These are phyloP conservation scores for Neoniphon sammara DNA, from an alignment of 2,797 vertebrate genomes.

Conservation along the genomic window DNA sequence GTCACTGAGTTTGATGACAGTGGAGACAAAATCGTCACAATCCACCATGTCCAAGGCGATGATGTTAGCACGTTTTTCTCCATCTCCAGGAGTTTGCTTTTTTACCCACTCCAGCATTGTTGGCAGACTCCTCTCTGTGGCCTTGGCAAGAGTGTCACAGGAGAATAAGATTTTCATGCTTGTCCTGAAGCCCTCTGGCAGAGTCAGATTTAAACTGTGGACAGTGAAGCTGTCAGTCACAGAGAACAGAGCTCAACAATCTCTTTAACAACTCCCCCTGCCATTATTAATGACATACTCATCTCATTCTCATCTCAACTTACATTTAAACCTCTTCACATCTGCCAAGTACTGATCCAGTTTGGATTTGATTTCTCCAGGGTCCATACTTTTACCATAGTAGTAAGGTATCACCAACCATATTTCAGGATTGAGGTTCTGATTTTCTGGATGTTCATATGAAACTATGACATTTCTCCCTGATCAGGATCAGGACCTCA, in stretches of 20 bases:
- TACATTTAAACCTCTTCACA: not conserved
- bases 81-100: not conserved
- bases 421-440: conserved; percentile 14
- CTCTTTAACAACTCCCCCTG: too few species aligned
- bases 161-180: conserved; percentile 57
- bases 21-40: conserved; percentile 41
- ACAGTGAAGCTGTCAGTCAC: conserved; percentile 60
- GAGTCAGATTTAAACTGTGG: conserved; percentile 73
- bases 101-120: conserved; percentile 56
- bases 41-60: conserved; percentile 68
- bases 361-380: conserved; percentile 17
- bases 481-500: conserved; percentile 68
- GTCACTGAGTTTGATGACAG: conserved; percentile 57
- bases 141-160: conserved; percentile 37
- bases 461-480: conserved; percentile 65
- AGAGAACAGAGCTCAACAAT: not conserved
- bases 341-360: conserved; percentile 35
- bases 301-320: conserved; percentile 23
- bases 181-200: conserved; percentile 31
- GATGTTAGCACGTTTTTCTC: conserved; percentile 47
- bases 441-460: conserved; percentile 47
- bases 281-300: too few species aligned
- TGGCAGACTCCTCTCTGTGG: conserved; percentile 47
- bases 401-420: conserved; percentile 62
- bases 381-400: conserved; percentile 63